Conservation (phyloP, 1,140 invertebrate genomes). For the Drosophila novamexicana region DNA sequence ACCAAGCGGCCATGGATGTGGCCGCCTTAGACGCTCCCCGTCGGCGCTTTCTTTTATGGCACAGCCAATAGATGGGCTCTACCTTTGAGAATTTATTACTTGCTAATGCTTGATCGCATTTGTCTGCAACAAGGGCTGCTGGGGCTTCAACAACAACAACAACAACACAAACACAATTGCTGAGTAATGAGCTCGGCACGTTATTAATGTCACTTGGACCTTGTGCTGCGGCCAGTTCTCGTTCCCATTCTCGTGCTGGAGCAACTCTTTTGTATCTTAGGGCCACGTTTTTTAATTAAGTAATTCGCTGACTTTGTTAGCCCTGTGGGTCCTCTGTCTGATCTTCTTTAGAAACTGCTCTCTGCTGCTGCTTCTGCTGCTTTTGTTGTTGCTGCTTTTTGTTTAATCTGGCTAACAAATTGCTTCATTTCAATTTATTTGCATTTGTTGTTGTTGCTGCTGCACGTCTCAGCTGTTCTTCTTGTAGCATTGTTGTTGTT, state of each 20-base stretch:
- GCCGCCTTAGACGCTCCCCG: neutral
- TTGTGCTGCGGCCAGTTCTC: slow-evolving; percentile 11
- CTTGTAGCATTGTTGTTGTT: slow-evolving; percentile 22
- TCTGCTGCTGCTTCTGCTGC: slow-evolving; percentile 18
- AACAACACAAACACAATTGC: slow-evolving; percentile 64
- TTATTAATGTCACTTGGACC: slow-evolving; percentile 77
- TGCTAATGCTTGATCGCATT: slow-evolving; percentile 75
- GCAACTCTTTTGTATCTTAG: slow-evolving; percentile 48
- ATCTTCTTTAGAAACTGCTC: slow-evolving; percentile 54
- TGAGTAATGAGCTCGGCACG: slow-evolving; percentile 80
- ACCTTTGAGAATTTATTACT: slow-evolving; percentile 76
- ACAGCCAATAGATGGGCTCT: slow-evolving; percentile 57
- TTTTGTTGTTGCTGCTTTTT: slow-evolving; percentile 39
- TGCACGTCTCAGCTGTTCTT: slow-evolving; percentile 42
- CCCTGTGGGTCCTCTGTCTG: slow-evolving; percentile 60
- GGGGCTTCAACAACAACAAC: slow-evolving; percentile 10
- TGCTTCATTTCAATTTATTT: slow-evolving; percentile 83
- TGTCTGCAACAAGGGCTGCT: slow-evolving; percentile 51
- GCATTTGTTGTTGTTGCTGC: slow-evolving; percentile 65
- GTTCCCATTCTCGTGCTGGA: slow-evolving; percentile 30
- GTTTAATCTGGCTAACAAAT: slow-evolving; percentile 82
- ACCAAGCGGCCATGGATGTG: neutral
- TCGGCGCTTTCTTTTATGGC: slow-evolving; percentile 58
- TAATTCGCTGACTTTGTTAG: slow-evolving; percentile 82
- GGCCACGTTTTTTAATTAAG: slow-evolving; percentile 83